These are phyloP conservation scores for Spinibarbus caldwelli DNA, from an alignment of 2,797 vertebrate genomes.

Conservation along the genomic window DNA sequence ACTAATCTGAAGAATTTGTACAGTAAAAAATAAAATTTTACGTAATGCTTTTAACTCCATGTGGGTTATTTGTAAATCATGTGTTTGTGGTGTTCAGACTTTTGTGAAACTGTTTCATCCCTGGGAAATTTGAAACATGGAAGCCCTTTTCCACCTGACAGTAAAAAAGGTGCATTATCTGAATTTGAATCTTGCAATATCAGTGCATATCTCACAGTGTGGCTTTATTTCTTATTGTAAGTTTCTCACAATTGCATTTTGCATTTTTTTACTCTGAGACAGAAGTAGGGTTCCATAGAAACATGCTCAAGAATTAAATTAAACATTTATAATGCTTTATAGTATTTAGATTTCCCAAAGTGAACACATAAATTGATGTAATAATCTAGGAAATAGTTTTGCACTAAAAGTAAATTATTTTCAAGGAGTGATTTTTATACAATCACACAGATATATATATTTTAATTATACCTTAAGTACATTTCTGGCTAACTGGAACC, in stretches of 20 bases:
- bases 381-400: background rate
- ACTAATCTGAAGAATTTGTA: conserved; percentile 89
- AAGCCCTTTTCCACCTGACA: background rate
- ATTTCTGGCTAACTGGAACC: background rate
- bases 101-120: too few relatives aligned
- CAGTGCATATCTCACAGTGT: background rate
- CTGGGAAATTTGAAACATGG: background rate
- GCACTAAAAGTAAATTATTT: background rate
- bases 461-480: background rate
- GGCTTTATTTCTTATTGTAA: background rate
- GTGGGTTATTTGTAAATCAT: background rate
- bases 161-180: background rate
- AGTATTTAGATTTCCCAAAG: background rate
- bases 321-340: background rate
- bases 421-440: background rate
- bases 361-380: background rate
- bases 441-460: background rate
- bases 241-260: background rate
- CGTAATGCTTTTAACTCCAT: conserved; percentile 65
- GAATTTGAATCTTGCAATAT: background rate
- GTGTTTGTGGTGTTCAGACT: background rate
- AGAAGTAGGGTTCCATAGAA: background rate
- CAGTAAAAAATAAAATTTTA: conserved; percentile 85
- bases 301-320: background rate
- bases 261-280: background rate